Conservation (phyloP, 1,140 invertebrate genomes). For the Medauroidea extradentata region DNA sequence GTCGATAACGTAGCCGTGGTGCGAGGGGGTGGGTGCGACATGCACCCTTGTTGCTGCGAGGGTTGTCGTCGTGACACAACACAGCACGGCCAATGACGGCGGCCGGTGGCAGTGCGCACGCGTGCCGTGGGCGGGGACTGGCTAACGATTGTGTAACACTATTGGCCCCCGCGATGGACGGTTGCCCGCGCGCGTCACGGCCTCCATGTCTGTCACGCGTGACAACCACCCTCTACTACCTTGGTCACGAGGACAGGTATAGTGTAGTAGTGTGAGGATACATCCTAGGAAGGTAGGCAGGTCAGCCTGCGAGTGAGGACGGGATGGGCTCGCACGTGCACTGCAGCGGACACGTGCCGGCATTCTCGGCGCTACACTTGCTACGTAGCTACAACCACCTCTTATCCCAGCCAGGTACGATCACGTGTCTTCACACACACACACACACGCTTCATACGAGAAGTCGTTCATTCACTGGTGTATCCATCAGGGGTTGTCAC, state of each 20-base stretch:
- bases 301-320: neutral
- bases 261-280: neutral
- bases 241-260: neutral
- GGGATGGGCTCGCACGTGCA: conserved; percentile 10
- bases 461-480: too few relatives aligned
- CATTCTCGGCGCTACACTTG: conserved; percentile 37
- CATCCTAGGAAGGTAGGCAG: neutral
- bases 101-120: too few relatives aligned
- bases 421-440: too few relatives aligned
- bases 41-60: too few relatives aligned
- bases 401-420: conserved; percentile 30
- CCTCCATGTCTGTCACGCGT: neutral
- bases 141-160: too few relatives aligned
- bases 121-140: too few relatives aligned
- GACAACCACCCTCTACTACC: neutral
- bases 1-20: too few relatives aligned
- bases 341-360: neutral
- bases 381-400: conserved; percentile 36
- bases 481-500: too few relatives aligned
- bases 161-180: neutral
- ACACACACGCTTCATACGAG: too few relatives aligned
- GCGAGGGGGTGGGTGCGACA: too few relatives aligned
- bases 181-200: neutral
- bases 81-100: too few relatives aligned
- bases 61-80: too few relatives aligned